phyloP scores from a whole-genome alignment of 2,888 invertebrate genomes.

The Drosophila affinis region DNA sequence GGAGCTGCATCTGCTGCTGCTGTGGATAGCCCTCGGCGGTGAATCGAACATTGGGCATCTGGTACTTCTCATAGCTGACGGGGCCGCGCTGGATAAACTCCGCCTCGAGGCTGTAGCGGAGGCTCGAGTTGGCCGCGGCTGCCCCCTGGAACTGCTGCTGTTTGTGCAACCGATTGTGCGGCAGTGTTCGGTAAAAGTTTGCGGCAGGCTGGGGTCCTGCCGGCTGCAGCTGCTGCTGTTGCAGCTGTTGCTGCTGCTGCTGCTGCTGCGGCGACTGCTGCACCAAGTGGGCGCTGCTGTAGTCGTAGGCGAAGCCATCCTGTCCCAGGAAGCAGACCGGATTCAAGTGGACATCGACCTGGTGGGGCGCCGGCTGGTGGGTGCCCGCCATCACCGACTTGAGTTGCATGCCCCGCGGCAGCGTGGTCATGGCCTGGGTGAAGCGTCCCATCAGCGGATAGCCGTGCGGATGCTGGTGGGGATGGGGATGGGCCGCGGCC shows the following conservation, averaged over 20 bases:
- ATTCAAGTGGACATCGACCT: conserved; percentile 90
- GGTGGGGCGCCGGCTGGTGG: conserved; percentile 85
- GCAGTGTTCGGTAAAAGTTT: conserved; percentile 90
- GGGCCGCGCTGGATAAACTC: conserved; percentile 86
- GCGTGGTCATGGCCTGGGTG: conserved; percentile 85
- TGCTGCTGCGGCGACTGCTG: conserved; percentile 67
- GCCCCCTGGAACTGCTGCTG: conserved; percentile 77
- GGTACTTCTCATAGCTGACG: conserved; percentile 85
- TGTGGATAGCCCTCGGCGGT: conserved; percentile 92
- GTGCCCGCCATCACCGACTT: conserved; percentile 79
- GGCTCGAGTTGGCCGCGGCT: conserved; percentile 84
- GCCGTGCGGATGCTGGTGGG: conserved; percentile 39
- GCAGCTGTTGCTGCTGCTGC: conserved; percentile 64
- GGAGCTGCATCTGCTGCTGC: conserved; percentile 73
- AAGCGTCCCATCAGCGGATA: conserved; percentile 74
- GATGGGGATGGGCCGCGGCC: conserved; percentile 45
- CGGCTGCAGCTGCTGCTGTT: conserved; percentile 74
- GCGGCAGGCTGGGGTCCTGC: conserved; percentile 13
- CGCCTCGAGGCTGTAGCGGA: conserved; percentile 87
- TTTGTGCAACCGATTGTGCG: conserved; percentile 87
- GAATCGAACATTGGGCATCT: conserved; percentile 87
- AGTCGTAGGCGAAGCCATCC: conserved; percentile 88
- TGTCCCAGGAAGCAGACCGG: conserved; percentile 90
- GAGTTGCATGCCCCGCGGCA: conserved; percentile 84
- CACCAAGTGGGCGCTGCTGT: conserved; percentile 82